phyloP scores from a whole-genome alignment of 2,797 vertebrate genomes.

The Zalophus californianus region DNA sequence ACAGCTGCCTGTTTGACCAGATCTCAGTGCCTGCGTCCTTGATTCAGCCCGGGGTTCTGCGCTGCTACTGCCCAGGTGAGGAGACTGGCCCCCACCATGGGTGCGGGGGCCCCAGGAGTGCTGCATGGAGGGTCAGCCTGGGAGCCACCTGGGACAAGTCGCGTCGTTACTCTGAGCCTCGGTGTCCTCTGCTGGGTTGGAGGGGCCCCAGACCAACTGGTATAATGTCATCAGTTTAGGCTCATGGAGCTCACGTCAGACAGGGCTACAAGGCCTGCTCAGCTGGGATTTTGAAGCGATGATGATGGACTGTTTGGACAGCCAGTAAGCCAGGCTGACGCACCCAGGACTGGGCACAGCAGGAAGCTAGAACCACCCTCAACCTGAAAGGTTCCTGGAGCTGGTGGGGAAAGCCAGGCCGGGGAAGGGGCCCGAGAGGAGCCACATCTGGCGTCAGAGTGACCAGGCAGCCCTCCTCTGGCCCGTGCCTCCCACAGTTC shows the following conservation, averaged over 20 bases:
- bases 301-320: not conserved
- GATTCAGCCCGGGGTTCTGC: slow-evolving; percentile 98
- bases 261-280: not conserved
- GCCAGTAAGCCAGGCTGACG: accelerated
- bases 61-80: slow-evolving; percentile 99
- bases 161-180: accelerated
- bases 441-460: not conserved
- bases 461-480: not conserved
- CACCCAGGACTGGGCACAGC: not conserved
- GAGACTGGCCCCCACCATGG: accelerated
- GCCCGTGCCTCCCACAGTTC: accelerated
- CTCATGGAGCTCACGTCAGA: accelerated
- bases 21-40: slow-evolving; percentile 98
- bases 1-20: slow-evolving; percentile 99
- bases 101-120: accelerated
- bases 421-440: accelerated
- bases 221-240: accelerated
- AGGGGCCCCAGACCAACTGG: accelerated
- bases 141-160: not conserved
- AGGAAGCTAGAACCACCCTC: not conserved
- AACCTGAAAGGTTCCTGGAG: not conserved
- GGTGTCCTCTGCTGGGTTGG: not conserved
- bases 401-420: not conserved
- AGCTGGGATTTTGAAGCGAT: not conserved
- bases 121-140: accelerated